A percentile compares a stretch with the other conserved stretches of the same genome.
Conservation (phyloP, 1,140 invertebrate genomes). For the Pristionchus pacificus region DNA sequence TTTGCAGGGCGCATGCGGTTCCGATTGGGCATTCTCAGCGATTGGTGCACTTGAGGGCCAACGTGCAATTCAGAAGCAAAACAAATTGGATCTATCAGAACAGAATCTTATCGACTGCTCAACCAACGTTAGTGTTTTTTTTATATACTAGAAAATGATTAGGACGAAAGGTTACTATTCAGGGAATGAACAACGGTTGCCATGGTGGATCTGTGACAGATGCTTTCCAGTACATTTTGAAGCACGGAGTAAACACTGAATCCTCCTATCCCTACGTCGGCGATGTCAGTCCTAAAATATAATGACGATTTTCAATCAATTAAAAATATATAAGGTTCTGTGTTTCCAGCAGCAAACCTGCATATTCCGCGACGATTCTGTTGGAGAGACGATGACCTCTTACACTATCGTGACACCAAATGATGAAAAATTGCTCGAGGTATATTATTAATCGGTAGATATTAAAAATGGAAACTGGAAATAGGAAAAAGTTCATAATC, state of each 20-base stretch:
- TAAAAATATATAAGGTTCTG: no score
- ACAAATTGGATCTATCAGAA: background rate
- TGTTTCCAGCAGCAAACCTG: no score
- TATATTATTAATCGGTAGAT: no score
- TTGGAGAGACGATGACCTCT: no score
- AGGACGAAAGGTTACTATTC: no score
- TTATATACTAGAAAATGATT: no score
- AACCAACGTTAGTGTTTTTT: no score
- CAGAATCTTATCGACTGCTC: constrained; percentile 22
- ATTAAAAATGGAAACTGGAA: no score
- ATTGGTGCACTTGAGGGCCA: constrained; percentile 2
- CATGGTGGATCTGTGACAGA: constrained; percentile 88
- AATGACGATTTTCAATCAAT: no score
- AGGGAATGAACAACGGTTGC: constrained; percentile 92
- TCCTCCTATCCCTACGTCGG: constrained; percentile 80
- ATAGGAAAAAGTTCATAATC: constrained; percentile 65
- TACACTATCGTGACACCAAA: no score
- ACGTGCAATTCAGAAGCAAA: background rate
- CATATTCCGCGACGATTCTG: no score
- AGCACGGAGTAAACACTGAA: constrained; percentile 83
- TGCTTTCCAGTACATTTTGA: constrained; percentile 76
- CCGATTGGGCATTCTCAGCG: background rate
- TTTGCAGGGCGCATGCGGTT: constrained; percentile 1
- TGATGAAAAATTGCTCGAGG: constrained; percentile 66
- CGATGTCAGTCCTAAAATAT: constrained; percentile 56